Evolutionary conservation across 2,797 vertebrate species (phyloP), one percentile per base, ranked within the genome.

Genomic region (Gallirallus australis): DNA sequence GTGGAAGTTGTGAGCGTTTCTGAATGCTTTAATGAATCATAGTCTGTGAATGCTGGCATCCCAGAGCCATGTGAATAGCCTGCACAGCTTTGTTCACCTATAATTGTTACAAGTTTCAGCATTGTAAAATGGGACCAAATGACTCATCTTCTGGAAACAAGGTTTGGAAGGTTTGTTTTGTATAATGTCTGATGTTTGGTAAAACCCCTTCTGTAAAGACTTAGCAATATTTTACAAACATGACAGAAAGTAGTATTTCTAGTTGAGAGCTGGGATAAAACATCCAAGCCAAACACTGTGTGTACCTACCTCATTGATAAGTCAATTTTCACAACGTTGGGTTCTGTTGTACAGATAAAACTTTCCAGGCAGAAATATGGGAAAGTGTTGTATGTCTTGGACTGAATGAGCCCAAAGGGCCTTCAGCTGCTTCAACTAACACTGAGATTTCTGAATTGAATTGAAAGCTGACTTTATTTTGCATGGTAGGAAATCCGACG

Each of bases 401-500:
- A 54, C 9, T 64, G 17, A 63, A 18, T 31, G 40, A 91, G 1
- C 61, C 33, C 15, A 52, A 71, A 71, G 31, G 28, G 7, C 82
- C 47, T 84, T 79, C 47, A 79, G 8, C 75, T 59, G 77, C 57
- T 72, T 72, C 59, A 59, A 2, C n/a, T 37, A 37, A 69, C 50
- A 31, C 17, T 30, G 70, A 40, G 42, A n/a, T 88, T 27, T 81
- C 30, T 72, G 52, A 65, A 89, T 35, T 42, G 16, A 75, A 31
- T 84, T 52, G 30, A 47, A 78, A 53, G 6, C 31, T 87, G 53
- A 3, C 47, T 91, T 75, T 64, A 1, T 82, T 80, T 89, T 73
- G 10, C 28, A 1, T 15, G 52, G 35, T 89, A 99, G 99, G 99
- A 99, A 95, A 99, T 99, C 35, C 99, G 99, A 15, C 98, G 98